Evolutionary conservation across 1,140 invertebrate genomes (phyloP), one percentile per base, ranked within the genome.

Genomic region (Calliopsis andreniformis): DNA sequence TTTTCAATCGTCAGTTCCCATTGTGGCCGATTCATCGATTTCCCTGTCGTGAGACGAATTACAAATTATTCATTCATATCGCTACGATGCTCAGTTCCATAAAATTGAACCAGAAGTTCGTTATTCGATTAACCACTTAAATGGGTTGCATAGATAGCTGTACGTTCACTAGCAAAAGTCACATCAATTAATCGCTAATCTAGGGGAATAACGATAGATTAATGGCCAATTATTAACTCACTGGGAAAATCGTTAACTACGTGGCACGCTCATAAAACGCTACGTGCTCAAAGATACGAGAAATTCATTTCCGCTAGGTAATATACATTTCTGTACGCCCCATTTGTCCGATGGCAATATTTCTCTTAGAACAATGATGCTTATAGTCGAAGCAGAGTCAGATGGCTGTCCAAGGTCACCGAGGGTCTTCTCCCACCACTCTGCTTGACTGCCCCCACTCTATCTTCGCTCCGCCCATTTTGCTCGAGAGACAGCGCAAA

Each of bases 261-360:
- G 39, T 58, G 67, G n/a, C 39, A 69, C 35, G 35, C 67, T 59
- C 23, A 69, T 10, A 28, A 12, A 69, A 45, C 25, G 35, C 35
- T 58, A 23, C 39, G 35, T 25, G 49, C 35, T 68, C 35, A 68
- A 68, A 58, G 56, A 25, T 69, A 32, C 12, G 6, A 7, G 20
- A 32, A 28, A 47, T 18, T 35, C 3, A 51, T 58, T 58, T 43
- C 39, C 14, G 12, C 28, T 2, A 30, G 14, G 35, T 8, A 18
- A 43, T n/a, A n/a, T n/a, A 68, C 66, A 32, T 0, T 3, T 12
- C 12, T 16, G 23, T 56, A 58, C 25, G 49, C 35, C 39, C 55
- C n/a, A n/a, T n/a, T n/a, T n/a, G n/a, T n/a, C n/a, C 14, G 53
- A 23, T 28, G 30, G 32, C 32, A 39, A 42, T 28, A 39, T 35